phyloP scores from a whole-genome alignment of 2,113 vertebrate species.

The Cinclus cinclus region DNA sequence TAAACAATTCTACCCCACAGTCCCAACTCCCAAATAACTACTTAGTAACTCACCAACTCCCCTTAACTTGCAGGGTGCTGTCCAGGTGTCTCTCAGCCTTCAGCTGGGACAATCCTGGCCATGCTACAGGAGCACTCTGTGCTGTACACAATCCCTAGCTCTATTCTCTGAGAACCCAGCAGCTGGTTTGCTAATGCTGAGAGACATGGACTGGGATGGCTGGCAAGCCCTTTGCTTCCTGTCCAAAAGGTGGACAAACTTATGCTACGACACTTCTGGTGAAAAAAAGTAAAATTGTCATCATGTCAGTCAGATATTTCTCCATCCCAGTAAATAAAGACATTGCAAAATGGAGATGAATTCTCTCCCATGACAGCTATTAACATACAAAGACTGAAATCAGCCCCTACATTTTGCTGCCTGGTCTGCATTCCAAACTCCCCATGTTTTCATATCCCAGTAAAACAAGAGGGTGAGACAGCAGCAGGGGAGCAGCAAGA shows the following conservation, averaged over 20 bases:
- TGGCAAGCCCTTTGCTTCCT: neutral
- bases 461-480: neutral
- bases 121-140: rapidly evolving
- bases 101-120: neutral
- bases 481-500: neutral
- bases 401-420: neutral
- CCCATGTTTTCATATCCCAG: neutral
- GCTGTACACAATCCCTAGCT: neutral
- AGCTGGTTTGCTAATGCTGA: neutral
- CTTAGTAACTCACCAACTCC: neutral
- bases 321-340: neutral
- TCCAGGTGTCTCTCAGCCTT: neutral
- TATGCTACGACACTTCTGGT: neutral
- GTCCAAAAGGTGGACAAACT: neutral
- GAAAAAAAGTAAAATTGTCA: neutral
- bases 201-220: neutral
- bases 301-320: neutral
- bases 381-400: neutral
- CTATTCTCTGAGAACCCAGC: neutral
- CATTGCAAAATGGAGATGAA: neutral
- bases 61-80: neutral
- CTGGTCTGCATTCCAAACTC: neutral
- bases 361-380: neutral
- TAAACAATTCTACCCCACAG: neutral
- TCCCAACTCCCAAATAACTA: neutral